Base-by-base conservation (phyloP, 2,113 vertebrate genomes). In the Phyllopteryx taeniolatus region DNA sequence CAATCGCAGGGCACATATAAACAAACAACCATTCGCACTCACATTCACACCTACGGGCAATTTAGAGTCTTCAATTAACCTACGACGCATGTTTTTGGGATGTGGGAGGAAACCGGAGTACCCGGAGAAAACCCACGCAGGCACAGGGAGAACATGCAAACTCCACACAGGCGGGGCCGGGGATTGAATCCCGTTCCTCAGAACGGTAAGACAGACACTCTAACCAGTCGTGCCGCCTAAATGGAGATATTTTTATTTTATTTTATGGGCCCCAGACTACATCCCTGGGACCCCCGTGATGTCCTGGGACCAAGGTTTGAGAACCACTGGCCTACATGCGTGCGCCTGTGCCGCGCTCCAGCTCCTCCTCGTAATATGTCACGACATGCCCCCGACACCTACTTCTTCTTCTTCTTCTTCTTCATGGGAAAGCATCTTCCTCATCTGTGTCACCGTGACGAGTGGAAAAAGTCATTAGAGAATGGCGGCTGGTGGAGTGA, bases 391-490 rank as follows among this genome's bases (percentile, higher is more conserved):
- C 78, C 71, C 11, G 53, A 12, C 46, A 51, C 22, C 60, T 63
- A 65, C 68, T 75, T 57, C 15, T 19, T 17, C 33, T 42, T 60
- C 43, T n/a, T 69, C 89, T 75, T 54, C n/a, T 17, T 22, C 43
- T 22, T 27, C 27, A 27, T 27, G 27, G 27, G 27, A 27, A 1
- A 27, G 27, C 27, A 27, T 27, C 27, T 27, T 57, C 49, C n/a
- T 70, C 8, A 6, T 1, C 69, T 74, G 83, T 83, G 79, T 91
- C 88, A 90, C 62, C 10, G 10, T 80, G 83, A 82, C 80, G 79
- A 78, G 84, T 88, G 90, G 88, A 89, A 89, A 66, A 91, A 81
- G 70, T 85, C 72, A 81, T 85, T 79, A 73, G 80, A 72, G 64
- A 77, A 75, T 79, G 80, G 72, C 69, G 62, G 20, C 61, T 74